Base-by-base conservation (phyloP, 53 echinoderm and acorn worm genomes). In the Patiria pectinifera region DNA sequence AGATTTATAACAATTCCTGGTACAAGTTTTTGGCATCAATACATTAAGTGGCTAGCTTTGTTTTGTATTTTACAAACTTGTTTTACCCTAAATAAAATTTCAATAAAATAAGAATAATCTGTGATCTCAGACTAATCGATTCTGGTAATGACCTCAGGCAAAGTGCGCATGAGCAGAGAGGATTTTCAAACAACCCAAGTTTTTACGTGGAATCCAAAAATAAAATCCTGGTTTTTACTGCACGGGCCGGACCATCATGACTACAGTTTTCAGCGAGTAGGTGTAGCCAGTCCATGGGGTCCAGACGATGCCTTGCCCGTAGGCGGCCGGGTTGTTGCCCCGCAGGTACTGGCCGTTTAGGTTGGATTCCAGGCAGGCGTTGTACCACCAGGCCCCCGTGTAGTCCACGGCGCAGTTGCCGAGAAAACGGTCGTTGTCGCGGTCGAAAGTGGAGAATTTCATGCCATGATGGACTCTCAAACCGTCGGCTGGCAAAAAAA, bases 321-420 rank as follows among this genome's bases (percentile, higher is more conserved):
- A 90, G 18, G 63, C 69, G 15, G 62, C 16, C 6, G 91, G 84
- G 18, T 83, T 84, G 70, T 71, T 91, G 4, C 93, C 92, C 69
- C 71, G 81, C 43, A 87, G 85, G 53, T 95, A 92, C 9, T 45
- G 88, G 59, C 95, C 95, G 82, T 96, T 96, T 14, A 95, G 92
- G 87, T 95, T 96, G 59, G 96, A 94, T 43, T 87, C 74, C 72
- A 95, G 84, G 82, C 96, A 96, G 75, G 87, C 82, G 87, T 95
- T 91, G 78, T 94, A 96, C 96, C 96, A 96, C 96, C 96, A 96
- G 25, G 95, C 96, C 19, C 94, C 96, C 26, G 93, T 93, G 63
- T 93, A 83, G 71, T 93, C 93, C 2, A 74, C 83, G 16, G 96
- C 96, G 47, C 96, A 96, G 86, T 93, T 93, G 10, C 77, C 91